phyloP scores from a whole-genome alignment of 2,888 invertebrate genomes.

The Sminthurinus aureus region DNA sequence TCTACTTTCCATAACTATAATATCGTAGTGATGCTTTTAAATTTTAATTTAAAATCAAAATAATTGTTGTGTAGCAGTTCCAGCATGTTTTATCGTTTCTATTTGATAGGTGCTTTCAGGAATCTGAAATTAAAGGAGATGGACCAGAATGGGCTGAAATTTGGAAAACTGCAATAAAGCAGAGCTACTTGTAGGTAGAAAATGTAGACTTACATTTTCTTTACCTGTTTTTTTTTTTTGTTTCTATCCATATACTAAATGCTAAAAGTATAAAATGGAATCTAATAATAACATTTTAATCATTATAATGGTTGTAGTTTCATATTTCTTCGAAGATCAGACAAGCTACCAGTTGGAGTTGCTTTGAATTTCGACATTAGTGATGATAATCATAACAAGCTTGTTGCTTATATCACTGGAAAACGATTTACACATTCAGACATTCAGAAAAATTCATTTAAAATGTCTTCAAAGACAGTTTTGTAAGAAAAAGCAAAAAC shows the following conservation, averaged over 20 bases:
- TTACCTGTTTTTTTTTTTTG: not conserved
- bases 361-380: constrained; percentile 26
- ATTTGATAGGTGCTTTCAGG: not conserved
- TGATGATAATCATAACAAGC: not conserved
- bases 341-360: constrained; percentile 1
- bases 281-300: not conserved
- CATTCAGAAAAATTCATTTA: constrained; percentile 8
- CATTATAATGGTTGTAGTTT: not conserved
- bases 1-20: no score
- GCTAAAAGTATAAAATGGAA: not conserved
- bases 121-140: not conserved
- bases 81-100: no score
- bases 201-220: not conserved
- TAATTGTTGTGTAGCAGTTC: no score
- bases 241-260: not conserved
- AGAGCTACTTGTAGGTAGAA: constrained; percentile 9
- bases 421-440: not conserved
- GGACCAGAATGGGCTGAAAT: not conserved
- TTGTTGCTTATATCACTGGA: not conserved
- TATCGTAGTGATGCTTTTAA: no score
- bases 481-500: constrained; percentile 10
- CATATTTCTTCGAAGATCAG: not conserved
- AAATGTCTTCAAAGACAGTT: constrained; percentile 21
- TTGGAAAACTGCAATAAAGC: constrained; percentile 3
- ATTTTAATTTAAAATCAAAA: not conserved